A percentile compares a stretch with the other conserved stretches of the same genome.
phyloP scores from a whole-genome alignment of 2,888 invertebrate genomes.

The Scaptodrosophila latifasciaeformis region DNA sequence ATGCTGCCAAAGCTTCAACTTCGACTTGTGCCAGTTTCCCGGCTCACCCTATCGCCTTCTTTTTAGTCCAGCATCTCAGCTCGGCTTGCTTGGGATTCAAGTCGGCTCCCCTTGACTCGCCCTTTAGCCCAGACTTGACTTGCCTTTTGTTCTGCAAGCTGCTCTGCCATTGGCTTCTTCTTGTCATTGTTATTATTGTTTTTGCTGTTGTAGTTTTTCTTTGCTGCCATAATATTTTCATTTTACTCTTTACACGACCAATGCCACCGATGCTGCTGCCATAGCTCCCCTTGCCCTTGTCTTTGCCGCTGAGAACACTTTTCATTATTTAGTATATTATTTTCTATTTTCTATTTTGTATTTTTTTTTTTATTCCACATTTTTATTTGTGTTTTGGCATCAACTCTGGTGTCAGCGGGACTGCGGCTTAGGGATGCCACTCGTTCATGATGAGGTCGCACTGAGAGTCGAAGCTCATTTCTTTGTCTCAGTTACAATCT shows the following conservation, averaged over 20 bases:
- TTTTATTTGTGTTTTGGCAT: constrained; percentile 39
- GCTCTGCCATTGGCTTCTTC: not conserved
- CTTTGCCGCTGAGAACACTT: constrained; percentile 47
- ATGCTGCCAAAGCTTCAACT: constrained; percentile 8
- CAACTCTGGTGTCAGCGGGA: no score
- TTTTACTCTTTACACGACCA: constrained; percentile 34
- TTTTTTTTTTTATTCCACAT: constrained; percentile 60
- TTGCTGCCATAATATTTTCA: constrained; percentile 58
- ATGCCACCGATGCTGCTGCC: constrained; percentile 4
- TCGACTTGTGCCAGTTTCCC: constrained; percentile 24
- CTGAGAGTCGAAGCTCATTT: no score
- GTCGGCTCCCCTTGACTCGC: no score
- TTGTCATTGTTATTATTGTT: constrained; percentile 1
- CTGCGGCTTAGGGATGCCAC: no score
- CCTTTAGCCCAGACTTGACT: no score
- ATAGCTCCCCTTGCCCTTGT: constrained; percentile 15
- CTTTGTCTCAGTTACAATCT: no score
- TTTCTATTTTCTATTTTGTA: constrained; percentile 55
- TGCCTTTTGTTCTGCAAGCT: no score
- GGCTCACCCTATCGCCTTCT: constrained; percentile 12
- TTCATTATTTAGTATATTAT: constrained; percentile 63
- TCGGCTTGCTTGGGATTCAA: no score
- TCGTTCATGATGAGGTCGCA: no score
- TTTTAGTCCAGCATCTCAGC: not conserved
- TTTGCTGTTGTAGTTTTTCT: constrained; percentile 28